Evolutionary conservation across 2,888 invertebrate genomes (phyloP), one percentile per base, ranked within the genome.

Genomic region (Latrodectus elegans): DNA sequence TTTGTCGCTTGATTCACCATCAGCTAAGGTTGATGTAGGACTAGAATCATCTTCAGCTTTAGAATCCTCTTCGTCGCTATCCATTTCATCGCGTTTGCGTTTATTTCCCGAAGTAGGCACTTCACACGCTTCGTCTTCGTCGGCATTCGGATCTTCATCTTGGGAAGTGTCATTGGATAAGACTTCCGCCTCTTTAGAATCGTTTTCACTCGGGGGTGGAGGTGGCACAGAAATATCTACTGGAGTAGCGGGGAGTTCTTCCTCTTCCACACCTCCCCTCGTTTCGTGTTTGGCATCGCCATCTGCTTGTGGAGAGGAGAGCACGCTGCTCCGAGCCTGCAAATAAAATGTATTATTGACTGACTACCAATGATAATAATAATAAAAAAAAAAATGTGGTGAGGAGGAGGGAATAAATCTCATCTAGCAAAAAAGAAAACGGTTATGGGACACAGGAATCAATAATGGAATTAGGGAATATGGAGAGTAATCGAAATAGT

Each of bases 101-200:
- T 82, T 82, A 14, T 51, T 8, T 15, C 17, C 64, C 74, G 74
- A 6, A 22, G 22, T 22, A 49, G 38, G 55, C 49, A 10, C 72
- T 60, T 60, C 52, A 26, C 49, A 15, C 4, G 92, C 72, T 93
- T 91, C 52, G 93, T 91, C 17, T 55, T 52, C 51, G 22, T 49
- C 4, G 93, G 93, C 1, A 93, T 92, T 26, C 93, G 91, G 8
- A 93, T 93, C 9, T 68, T 26, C n/a, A 38, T 75, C 60, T 75
- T 55, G 17, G 26, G 64, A 26, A 26, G 17, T 10, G 12, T 26
- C 55, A 38, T 38, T 38, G 6, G 38, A 38, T 2, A 38, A 38
- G 8, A 9, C 53, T n/a, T 73, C 53, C 11, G 14, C 11, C 51
- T 10, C 51, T 51, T 73, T 73, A 15, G 17, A 17, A 52, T 26